Percentiles rank a stretch among this genome's conserved stretches.
These are phyloP conservation scores for Myotis yumanensis DNA, from an alignment of 2,113 vertebrate species.

Conservation along the genomic window DNA sequence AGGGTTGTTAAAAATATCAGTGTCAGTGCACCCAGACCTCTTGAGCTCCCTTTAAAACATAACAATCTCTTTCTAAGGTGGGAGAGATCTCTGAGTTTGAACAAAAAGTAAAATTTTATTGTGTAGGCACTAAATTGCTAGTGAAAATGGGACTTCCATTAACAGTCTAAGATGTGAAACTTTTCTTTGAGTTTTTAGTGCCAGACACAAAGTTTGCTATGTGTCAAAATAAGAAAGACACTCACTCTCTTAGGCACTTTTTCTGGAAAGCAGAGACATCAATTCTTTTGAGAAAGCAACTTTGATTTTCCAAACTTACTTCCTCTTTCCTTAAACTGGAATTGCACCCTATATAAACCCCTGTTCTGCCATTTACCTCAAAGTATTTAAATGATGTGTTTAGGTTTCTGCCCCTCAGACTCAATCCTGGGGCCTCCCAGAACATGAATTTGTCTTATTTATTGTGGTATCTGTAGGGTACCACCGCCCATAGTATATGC, in stretches of 20 bases:
- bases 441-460: neutral
- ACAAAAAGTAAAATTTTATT: conserved; percentile 17
- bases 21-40: neutral
- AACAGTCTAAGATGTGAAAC: neutral
- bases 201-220: neutral
- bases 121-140: neutral
- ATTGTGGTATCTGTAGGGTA: neutral
- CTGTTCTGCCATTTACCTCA: neutral
- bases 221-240: neutral
- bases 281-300: neutral
- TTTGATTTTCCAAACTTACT: neutral
- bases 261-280: neutral
- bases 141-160: neutral
- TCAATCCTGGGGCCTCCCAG: neutral
- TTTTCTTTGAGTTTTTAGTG: neutral
- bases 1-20: conserved; percentile 45
- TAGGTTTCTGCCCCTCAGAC: neutral
- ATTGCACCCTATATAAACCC: neutral
- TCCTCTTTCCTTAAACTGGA: neutral
- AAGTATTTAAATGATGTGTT: neutral
- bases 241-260: neutral
- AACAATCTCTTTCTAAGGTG: conserved; percentile 4
- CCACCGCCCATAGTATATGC: neutral
- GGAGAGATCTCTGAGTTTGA: neutral
- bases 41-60: neutral